A percentile compares a stretch with the other conserved stretches of the same genome.
These are phyloP conservation scores for Acanthiza pusilla DNA, from an alignment of 2,797 vertebrate genomes.

Conservation along the genomic window DNA sequence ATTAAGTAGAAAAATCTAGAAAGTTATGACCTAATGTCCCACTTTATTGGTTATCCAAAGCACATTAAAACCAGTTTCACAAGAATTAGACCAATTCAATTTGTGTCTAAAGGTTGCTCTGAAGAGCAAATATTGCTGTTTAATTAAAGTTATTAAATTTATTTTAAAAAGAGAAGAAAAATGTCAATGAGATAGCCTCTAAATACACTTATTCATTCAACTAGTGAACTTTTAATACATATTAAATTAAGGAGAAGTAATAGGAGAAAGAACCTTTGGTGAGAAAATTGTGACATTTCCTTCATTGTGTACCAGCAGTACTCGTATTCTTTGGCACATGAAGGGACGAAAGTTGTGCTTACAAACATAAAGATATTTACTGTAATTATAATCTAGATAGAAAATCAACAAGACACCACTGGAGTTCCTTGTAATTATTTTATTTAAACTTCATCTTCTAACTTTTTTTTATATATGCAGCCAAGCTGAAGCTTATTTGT, in stretches of 20 bases:
- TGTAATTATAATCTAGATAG: neutral
- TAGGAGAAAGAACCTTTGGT: neutral
- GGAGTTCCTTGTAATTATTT: neutral
- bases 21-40: neutral
- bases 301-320: neutral
- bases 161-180: neutral
- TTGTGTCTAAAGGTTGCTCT: neutral
- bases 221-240: neutral
- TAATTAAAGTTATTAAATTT: neutral
- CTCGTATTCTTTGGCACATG: rapidly evolving
- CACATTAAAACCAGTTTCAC: neutral
- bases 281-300: neutral
- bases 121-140: neutral
- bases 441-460: neutral
- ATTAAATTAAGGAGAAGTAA: neutral
- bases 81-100: neutral
- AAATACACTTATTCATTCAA: neutral
- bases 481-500: neutral
- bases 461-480: neutral
- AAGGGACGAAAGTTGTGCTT: neutral
- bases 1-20: neutral
- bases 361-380: neutral
- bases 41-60: neutral
- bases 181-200: neutral
- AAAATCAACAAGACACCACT: neutral